Evolutionary conservation across 1,140 invertebrate species (phyloP).

Genomic region (Drosophila oshimai): DNA sequence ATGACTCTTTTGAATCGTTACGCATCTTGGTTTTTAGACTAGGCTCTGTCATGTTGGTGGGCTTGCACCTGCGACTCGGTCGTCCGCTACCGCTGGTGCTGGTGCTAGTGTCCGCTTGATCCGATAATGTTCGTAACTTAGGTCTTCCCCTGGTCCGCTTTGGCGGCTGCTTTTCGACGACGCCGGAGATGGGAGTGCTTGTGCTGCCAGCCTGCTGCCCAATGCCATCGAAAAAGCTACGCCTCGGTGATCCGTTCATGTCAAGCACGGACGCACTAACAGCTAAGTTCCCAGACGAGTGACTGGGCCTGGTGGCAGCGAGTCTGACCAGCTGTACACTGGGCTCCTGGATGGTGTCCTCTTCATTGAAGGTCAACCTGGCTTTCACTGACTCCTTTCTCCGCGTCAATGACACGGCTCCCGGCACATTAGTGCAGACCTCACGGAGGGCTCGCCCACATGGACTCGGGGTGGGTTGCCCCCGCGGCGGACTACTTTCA

Average conservation of each 20-base stretch:
- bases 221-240: not conserved
- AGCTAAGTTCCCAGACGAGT: not conserved
- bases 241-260: not conserved
- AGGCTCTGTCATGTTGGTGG: conserved; percentile 37
- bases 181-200: not conserved
- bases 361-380: not conserved
- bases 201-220: not conserved
- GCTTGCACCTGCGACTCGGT: conserved; percentile 41
- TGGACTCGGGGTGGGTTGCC: not conserved
- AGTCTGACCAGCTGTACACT: not conserved
- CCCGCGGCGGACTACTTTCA: not conserved
- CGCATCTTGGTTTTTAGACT: conserved; percentile 26
- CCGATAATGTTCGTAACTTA: not conserved
- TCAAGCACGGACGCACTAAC: too few relatives aligned
- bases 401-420: not conserved
- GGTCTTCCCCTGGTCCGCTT: too few relatives aligned
- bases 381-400: not conserved
- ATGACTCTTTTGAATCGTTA: conserved; percentile 10
- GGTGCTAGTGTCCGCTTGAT: not conserved
- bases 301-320: not conserved
- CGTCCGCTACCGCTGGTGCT: conserved; percentile 1
- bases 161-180: not conserved
- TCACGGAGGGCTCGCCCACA: not conserved
- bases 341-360: too few relatives aligned
- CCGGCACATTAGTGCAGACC: not conserved